Evolutionary conservation across 2,797 vertebrate species (phyloP), one percentile per base, ranked within the genome.

Genomic region (Heliangelus exortis): DNA sequence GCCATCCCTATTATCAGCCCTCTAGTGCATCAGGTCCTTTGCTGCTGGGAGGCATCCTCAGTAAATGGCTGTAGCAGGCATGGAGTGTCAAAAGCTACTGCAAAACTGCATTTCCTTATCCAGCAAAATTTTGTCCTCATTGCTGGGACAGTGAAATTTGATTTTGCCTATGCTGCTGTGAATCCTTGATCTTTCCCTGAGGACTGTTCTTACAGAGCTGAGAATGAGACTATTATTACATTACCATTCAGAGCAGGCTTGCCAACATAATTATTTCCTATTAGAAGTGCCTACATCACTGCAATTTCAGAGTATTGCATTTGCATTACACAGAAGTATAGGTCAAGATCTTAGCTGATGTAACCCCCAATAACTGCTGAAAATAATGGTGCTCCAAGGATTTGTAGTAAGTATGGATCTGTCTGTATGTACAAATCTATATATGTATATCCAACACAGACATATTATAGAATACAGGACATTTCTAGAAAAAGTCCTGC

Each of bases 151-250:
- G 55, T 36, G 72, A 73, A 92, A 88, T 92, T 84, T 93, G 77
- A 88, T 95, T 95, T 92, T 66, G 55, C 61, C 76, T 88, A 10
- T 36, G 67, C n/a, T 90, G 43, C 39, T 84, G 50, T 66, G 87
- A 93, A 93, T 88, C n/a, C 51, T 78, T 92, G 85, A 86, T 95
- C 83, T 69, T 91, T 45, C 93, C 87, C 74, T 62, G 80, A 92
- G 87, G 83, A 88, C 69, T 59, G 54, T 53, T 92, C 85, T 92
- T 72, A 69, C 43, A 69, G 69, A 86, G 67, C 69, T 91, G 66
- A 62, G 82, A 92, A 85, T 73, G 48, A 93, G 63, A 61, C 48
- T 86, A 4, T 86, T 95, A 92, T 89, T 94, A 69, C 69, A 92
- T 93, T 95, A 94, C 16, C 31, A 74, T 90, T 93, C 86, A 91